phyloP scores from a whole-genome alignment of 2,113 vertebrate genomes.

The Natator depressus region DNA sequence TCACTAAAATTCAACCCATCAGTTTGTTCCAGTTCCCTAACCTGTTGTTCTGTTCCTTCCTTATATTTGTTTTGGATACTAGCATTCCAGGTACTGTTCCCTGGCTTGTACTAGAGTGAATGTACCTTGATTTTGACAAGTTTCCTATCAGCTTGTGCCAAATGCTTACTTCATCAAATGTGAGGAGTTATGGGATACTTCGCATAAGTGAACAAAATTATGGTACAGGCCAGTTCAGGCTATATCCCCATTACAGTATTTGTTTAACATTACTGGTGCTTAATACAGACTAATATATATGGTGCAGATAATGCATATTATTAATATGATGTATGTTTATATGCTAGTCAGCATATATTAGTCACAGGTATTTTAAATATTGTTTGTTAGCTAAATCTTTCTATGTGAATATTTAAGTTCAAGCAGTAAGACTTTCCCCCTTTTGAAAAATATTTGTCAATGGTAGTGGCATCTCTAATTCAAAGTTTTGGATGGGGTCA shows the following conservation, averaged over 20 bases:
- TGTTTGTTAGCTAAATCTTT: slow-evolving; percentile 11
- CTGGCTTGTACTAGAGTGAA: neutral
- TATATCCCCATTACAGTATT: neutral
- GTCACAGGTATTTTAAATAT: neutral
- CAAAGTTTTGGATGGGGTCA: slow-evolving; percentile 30
- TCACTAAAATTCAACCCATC: neutral
- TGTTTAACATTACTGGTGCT: neutral
- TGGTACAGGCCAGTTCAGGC: neutral
- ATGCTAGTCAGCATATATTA: neutral
- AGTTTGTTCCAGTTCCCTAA: neutral
- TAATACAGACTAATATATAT: neutral
- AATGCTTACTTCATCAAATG: neutral
- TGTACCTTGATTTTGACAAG: neutral
- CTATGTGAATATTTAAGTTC: slow-evolving; percentile 49
- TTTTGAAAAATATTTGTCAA: slow-evolving; percentile 59
- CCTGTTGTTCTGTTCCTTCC: neutral
- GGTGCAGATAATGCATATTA: neutral
- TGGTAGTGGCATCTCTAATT: neutral
- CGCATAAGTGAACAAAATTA: neutral
- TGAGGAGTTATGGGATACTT: neutral
- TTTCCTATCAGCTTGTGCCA: neutral
- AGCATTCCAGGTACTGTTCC: neutral
- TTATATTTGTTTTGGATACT: neutral
- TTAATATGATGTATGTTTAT: neutral
- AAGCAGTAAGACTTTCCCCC: slow-evolving; percentile 9